phyloP scores from a whole-genome alignment of 2,888 invertebrate genomes.

The Tigriopus californicus region DNA sequence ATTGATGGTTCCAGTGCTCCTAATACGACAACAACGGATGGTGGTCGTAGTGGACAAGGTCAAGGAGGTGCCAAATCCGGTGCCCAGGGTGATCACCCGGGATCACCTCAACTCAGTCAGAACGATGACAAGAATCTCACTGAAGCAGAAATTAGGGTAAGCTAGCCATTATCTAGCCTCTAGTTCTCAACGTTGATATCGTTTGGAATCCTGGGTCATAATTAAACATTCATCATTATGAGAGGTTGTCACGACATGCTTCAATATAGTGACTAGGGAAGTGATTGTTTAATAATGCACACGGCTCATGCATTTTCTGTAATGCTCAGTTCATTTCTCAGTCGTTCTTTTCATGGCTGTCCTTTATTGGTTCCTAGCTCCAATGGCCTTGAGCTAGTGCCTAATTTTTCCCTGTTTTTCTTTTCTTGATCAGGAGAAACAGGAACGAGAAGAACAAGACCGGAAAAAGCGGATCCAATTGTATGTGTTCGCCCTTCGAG shows the following conservation, averaged over 20 bases:
- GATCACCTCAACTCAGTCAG: constrained; percentile 2
- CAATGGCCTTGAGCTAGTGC: not conserved
- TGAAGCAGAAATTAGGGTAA: constrained; percentile 12
- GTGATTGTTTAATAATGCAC: too few relatives aligned
- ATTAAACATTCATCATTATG: too few relatives aligned
- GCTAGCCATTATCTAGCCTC: not conserved
- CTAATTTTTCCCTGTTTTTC: not conserved
- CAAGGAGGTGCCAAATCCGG: not conserved
- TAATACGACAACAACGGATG: not conserved
- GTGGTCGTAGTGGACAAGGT: not conserved
- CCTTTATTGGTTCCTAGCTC: constrained; percentile 2
- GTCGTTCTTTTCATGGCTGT: constrained; percentile 16
- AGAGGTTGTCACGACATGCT: too few relatives aligned
- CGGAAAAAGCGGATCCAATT: constrained; percentile 81
- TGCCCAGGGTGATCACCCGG: not conserved
- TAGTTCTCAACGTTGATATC: not conserved
- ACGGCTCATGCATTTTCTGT: not conserved
- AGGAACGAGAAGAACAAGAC: constrained; percentile 89
- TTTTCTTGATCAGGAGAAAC: constrained; percentile 46
- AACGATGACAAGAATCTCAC: constrained; percentile 10
- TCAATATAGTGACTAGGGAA: too few relatives aligned
- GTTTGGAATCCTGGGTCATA: too few relatives aligned
- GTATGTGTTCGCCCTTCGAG: constrained; percentile 88
- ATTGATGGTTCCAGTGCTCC: not conserved
- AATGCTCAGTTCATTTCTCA: constrained; percentile 18